Evolutionary conservation across 2,888 invertebrate species (phyloP).

Genomic region (Torymus tubicola): DNA sequence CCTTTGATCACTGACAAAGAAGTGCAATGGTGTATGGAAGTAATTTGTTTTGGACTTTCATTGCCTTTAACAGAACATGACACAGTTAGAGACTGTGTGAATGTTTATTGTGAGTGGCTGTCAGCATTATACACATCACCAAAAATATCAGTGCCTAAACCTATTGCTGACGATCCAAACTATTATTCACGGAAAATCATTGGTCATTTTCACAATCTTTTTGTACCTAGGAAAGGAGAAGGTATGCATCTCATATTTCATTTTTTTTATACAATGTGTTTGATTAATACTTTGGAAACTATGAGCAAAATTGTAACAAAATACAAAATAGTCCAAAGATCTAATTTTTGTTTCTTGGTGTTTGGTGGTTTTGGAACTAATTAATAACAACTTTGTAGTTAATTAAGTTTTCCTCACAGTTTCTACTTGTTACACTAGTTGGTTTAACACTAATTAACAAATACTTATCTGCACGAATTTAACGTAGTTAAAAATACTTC

Average conservation of each 20-base stretch:
- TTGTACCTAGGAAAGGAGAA: slow-evolving; percentile 94
- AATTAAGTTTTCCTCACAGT: slow-evolving; percentile 22
- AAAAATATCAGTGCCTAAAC: slow-evolving; percentile 91
- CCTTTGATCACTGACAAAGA: slow-evolving; percentile 88
- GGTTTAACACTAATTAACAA: slow-evolving; percentile 22
- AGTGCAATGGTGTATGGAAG: slow-evolving; percentile 93
- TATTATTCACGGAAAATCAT: slow-evolving; percentile 93
- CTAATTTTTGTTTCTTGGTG: neutral
- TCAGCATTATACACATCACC: slow-evolving; percentile 90
- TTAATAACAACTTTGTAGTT: neutral
- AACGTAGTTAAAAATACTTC: slow-evolving; percentile 49
- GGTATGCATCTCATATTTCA: slow-evolving; percentile 80
- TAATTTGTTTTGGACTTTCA: slow-evolving; percentile 93
- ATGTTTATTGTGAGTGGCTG: slow-evolving; percentile 98
- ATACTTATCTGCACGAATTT: slow-evolving; percentile 22
- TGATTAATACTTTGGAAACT: slow-evolving; percentile 9
- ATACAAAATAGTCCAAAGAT: neutral
- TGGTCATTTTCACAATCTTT: slow-evolving; percentile 94
- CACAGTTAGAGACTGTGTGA: slow-evolving; percentile 96
- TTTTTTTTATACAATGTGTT: neutral
- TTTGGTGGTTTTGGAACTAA: neutral
- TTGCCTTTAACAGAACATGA: slow-evolving; percentile 94
- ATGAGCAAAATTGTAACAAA: slow-evolving; percentile 22
- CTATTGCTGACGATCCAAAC: slow-evolving; percentile 92
- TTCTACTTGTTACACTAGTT: slow-evolving; percentile 23